Evolutionary conservation across 1,140 invertebrate genomes (phyloP), one percentile per base, ranked within the genome.

Genomic region (Babylonia areolata): DNA sequence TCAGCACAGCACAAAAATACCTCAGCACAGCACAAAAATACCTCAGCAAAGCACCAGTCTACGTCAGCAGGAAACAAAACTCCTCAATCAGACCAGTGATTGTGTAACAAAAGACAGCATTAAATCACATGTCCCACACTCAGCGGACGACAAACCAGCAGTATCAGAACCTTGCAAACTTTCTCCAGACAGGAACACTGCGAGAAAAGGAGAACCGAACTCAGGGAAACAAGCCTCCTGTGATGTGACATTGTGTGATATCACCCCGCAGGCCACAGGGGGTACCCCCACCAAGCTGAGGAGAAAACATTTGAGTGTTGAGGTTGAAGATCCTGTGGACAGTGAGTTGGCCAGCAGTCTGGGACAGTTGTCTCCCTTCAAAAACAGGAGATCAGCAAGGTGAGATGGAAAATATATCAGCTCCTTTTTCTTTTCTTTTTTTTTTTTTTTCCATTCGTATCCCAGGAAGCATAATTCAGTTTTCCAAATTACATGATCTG

Each of bases 311-410:
- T 39, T 2, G 6, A 23, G 2, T 77, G 75, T 37, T 5, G 9
- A 64, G 58, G 58, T 64, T 64, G 28, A 23, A 64, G 58, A 64
- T 64, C 58, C 73, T 5, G 46, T 80, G 31, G 31, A 51, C 20
- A 23, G 39, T 2, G 46, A 31, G n/a, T 42, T 80, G 40, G 78
- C 78, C 40, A 40, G 78, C 46, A 80, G 78, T 54, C 54, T 80
- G 31, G 40, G 9, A 33, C 23, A 80, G 3, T 23, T 80, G 78
- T 80, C 42, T 20, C 78, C 78, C 0, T 80, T 80, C 23, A 80
- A 80, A 80, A 80, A 39, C 2, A 3, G 2, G 17, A 17, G 9
- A 51, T 51, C 46, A 51, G 46, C 46, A 37, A 37, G 73, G 73
- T 75, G 37, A 75, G 58, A 64, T 51, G 9, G 2, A 51, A 51